A percentile compares a stretch with the other conserved stretches of the same genome.
These are phyloP conservation scores for Datnioides undecimradiatus DNA, from an alignment of 2,113 vertebrate genomes.

Conservation along the genomic window DNA sequence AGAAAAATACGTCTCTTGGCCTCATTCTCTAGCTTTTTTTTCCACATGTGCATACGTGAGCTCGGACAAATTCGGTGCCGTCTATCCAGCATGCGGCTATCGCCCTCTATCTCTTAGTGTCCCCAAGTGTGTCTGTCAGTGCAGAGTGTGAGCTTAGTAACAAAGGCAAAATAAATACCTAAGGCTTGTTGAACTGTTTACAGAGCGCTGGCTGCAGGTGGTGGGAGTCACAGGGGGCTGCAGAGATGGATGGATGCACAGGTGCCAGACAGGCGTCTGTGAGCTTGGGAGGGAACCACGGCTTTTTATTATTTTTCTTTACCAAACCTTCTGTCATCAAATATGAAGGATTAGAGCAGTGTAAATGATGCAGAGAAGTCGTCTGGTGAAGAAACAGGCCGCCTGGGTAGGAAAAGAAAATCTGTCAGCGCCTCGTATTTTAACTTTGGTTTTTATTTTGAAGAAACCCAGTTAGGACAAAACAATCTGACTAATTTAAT, in stretches of 20 bases:
- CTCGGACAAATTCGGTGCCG: background rate
- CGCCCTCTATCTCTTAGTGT: constrained; percentile 1
- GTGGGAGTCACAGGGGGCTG: constrained; percentile 37
- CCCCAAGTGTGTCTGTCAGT: background rate
- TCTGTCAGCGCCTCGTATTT: background rate
- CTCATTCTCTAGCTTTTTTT: constrained; percentile 14
- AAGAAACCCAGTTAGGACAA: background rate
- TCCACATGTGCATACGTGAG: constrained; percentile 10
- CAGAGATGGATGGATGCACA: constrained; percentile 54
- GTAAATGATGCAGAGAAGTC: constrained; percentile 1
- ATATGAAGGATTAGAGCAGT: constrained; percentile 13
- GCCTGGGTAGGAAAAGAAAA: background rate
- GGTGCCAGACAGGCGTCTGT: constrained; percentile 49
- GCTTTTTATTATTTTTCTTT: constrained; percentile 48
- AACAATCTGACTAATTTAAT: background rate
- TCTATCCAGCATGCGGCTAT: constrained; percentile 9
- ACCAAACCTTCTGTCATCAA: constrained; percentile 20
- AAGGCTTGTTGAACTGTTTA: constrained; percentile 37
- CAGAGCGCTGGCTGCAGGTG: constrained; percentile 49
- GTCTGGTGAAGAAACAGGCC: background rate
- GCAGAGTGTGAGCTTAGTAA: constrained; percentile 36
- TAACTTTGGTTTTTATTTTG: background rate
- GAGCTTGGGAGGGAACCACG: constrained; percentile 14
- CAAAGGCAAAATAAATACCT: constrained; percentile 50
- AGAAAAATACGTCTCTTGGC: constrained; percentile 5